These are phyloP conservation scores for Coptodon rendalli DNA, from an alignment of 2,113 vertebrate species.

Conservation along the genomic window DNA sequence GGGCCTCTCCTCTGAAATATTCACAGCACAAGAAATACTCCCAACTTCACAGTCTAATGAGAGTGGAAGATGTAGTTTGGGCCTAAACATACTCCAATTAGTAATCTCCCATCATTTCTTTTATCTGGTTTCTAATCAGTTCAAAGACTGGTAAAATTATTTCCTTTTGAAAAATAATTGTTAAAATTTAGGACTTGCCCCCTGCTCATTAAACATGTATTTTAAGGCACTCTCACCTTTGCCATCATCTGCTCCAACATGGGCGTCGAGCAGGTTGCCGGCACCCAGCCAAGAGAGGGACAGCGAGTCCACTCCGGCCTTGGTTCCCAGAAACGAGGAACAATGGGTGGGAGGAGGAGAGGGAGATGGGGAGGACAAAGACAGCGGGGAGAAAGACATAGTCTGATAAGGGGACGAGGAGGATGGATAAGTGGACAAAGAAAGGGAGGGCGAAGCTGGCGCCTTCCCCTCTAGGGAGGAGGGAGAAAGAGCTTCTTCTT, in stretches of 20 bases:
- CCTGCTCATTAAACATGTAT: not conserved
- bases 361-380: conserved; percentile 16
- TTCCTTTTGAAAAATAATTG: not conserved
- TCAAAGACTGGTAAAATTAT: not conserved
- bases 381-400: conserved; percentile 31
- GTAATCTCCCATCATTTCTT: not conserved
- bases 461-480: conserved; percentile 78
- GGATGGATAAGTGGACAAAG: conserved; percentile 50
- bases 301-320: conserved; percentile 32
- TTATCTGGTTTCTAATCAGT: not conserved
- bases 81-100: not conserved
- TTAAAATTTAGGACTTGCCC: not conserved
- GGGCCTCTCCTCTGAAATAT: not conserved
- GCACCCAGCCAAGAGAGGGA: conserved; percentile 78
- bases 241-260: conserved; percentile 62
- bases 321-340: conserved; percentile 36
- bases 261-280: conserved; percentile 68
- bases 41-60: not conserved
- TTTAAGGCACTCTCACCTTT: conserved; percentile 66
- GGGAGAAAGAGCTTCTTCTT: conserved; percentile 71
- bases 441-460: conserved; percentile 59
- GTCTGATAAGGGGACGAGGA: conserved; percentile 42
- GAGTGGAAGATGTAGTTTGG: not conserved
- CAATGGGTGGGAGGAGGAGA: conserved; percentile 8
- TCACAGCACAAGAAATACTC: not conserved